A percentile compares a stretch with the other conserved stretches of the same genome.
phyloP scores from a whole-genome alignment of 1,140 invertebrate genomes.

The Laupala kohalensis region DNA sequence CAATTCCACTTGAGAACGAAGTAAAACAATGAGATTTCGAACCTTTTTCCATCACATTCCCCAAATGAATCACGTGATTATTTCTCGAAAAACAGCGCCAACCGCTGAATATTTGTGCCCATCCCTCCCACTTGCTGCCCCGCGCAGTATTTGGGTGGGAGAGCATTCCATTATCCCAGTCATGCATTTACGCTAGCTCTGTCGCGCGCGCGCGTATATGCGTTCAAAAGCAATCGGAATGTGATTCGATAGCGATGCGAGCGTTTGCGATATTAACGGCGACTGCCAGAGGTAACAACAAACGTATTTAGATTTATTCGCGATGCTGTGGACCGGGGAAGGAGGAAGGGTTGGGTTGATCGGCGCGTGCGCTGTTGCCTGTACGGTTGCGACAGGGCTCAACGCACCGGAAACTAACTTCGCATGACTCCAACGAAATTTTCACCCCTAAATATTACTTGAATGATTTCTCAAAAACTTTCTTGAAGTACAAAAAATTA shows the following conservation, averaged over 20 bases:
- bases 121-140: too few relatives aligned
- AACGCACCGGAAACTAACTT: too few relatives aligned
- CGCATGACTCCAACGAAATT: too few relatives aligned
- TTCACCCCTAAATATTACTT: too few relatives aligned
- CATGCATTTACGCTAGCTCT: background rate
- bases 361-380: too few relatives aligned
- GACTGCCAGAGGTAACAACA: background rate
- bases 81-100: background rate
- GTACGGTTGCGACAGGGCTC: too few relatives aligned
- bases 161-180: background rate
- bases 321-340: background rate
- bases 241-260: background rate
- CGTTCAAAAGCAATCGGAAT: background rate
- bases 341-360: constrained; percentile 20
- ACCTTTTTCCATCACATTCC: background rate
- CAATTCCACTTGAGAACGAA: background rate
- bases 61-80: background rate
- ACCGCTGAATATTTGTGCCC: background rate
- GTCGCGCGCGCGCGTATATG: too few relatives aligned
- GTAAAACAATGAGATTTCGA: background rate
- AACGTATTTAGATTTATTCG: background rate
- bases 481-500: too few relatives aligned
- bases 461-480: too few relatives aligned
- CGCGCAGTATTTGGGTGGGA: background rate
- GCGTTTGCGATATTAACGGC: background rate